A percentile compares a stretch with the other conserved stretches of the same genome.
These are phyloP conservation scores for Chloropsis cyanopogon DNA, from an alignment of 2,113 vertebrate species.

Conservation along the genomic window DNA sequence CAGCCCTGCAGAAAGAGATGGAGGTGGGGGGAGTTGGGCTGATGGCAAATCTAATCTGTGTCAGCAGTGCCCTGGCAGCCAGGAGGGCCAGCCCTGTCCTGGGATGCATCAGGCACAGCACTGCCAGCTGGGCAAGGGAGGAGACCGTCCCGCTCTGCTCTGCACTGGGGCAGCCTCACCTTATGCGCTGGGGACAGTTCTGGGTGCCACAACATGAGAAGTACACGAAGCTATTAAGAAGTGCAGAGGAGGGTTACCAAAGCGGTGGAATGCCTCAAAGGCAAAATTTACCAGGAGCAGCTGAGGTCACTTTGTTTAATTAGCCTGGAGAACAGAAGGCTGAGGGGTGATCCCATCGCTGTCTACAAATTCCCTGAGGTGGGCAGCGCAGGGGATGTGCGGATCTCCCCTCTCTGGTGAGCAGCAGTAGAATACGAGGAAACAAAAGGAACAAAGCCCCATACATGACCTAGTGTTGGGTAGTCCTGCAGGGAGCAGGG, in stretches of 20 bases:
- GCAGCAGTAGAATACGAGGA: neutral
- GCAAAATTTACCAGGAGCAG: neutral
- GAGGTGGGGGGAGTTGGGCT: neutral
- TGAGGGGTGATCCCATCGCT: accelerated
- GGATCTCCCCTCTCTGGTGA: neutral
- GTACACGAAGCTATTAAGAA: neutral
- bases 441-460: neutral
- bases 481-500: neutral
- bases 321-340: neutral
- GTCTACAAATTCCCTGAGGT: neutral
- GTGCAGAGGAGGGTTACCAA: neutral
- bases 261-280: neutral
- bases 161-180: accelerated
- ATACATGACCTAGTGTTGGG: neutral
- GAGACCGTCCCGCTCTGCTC: neutral
- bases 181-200: accelerated
- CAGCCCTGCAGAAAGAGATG: neutral
- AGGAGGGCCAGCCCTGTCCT: accelerated
- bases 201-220: neutral
- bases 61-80: neutral
- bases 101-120: neutral
- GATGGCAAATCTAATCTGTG: neutral
- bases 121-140: accelerated
- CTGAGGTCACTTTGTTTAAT: neutral
- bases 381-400: too few species aligned